Base-by-base conservation (phyloP, 2,113 vertebrate species). In the Mesocricetus auratus region DNA sequence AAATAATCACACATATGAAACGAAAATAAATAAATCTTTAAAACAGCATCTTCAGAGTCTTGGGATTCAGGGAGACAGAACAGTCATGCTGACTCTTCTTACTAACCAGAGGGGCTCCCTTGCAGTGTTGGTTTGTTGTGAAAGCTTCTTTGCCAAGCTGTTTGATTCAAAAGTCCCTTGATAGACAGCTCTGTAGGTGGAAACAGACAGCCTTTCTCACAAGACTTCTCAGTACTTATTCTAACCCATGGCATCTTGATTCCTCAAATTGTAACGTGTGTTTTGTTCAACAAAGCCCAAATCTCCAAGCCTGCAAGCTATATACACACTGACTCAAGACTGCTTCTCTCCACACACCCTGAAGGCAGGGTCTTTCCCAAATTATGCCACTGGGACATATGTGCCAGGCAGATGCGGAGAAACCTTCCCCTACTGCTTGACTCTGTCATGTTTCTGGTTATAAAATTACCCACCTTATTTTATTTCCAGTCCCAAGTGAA, bases 391-490 rank as follows among this genome's bases (percentile, higher is more conserved):
- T 86, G 92, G 86, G 81, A 71, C 73, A 82, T 75, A 89, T 45
- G 62, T 88, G 74, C 31, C 89, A 74, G 95, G 90, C 21, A 81
- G 39, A 86, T 24, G 16, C 47, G 93, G 86, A 96, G 95, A 95
- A 87, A 39, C 39, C 69, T 81, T 45, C 94, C 87, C 68, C 50
- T 42, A 62, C 9, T 88, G 90, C 75, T 90, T 86, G 71, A 91
- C 77, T 69, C 24, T 69, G 75, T 97, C 73, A 62, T 71, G 47
- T 82, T 66, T 79, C 66, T 88, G 71, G 87, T 22, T 89, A 90
- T 86, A 93, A 94, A 94, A 86, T 42, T 81, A 95, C 58, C 82
- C 53, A n/a, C 42, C 5, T n/a, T 75, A 39, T 96, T 94, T 96
- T 89, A 96, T 94, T 95, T 94, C 86, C 33, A 95, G 92, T 75